These are phyloP conservation scores for Sebastiscus albofasciatus DNA, from an alignment of 2,797 vertebrate species.

Conservation along the genomic window DNA sequence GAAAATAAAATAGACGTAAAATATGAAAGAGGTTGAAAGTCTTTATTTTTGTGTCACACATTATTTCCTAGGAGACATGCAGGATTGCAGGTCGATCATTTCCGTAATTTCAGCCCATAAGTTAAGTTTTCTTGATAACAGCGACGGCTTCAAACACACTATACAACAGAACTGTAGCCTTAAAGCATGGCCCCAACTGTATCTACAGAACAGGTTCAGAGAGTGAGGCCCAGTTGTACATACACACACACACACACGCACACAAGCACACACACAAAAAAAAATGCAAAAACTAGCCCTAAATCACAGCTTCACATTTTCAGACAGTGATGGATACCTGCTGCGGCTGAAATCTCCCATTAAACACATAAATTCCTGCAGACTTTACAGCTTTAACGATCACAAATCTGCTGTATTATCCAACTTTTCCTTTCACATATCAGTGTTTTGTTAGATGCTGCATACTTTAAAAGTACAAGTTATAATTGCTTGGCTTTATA, in stretches of 20 bases:
- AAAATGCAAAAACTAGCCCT: constrained; percentile 58
- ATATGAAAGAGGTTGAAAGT: constrained; percentile 67
- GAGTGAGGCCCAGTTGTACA: constrained; percentile 41
- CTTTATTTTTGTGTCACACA: constrained; percentile 82
- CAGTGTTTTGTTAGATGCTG: constrained; percentile 15
- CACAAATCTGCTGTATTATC: constrained; percentile 10
- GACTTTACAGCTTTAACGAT: constrained; percentile 17
- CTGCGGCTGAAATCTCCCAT: constrained; percentile 37
- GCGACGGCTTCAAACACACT: constrained; percentile 68
- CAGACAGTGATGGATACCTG: constrained; percentile 59
- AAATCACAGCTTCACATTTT: constrained; percentile 76
- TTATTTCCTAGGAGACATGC: constrained; percentile 81
- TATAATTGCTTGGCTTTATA: constrained; percentile 27
- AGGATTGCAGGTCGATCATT: constrained; percentile 77
- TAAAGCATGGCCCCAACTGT: constrained; percentile 58
- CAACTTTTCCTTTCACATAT: neutral
- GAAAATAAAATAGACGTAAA: neutral
- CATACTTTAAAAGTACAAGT: constrained; percentile 13
- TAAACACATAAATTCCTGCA: neutral
- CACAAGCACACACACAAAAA: neutral
- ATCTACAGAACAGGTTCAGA: constrained; percentile 53
- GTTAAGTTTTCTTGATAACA: constrained; percentile 64
- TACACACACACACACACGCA: neutral
- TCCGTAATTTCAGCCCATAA: constrained; percentile 66
- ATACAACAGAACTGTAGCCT: constrained; percentile 66